phyloP scores from a whole-genome alignment of 1,140 invertebrate genomes.

The Dryas iulia region DNA sequence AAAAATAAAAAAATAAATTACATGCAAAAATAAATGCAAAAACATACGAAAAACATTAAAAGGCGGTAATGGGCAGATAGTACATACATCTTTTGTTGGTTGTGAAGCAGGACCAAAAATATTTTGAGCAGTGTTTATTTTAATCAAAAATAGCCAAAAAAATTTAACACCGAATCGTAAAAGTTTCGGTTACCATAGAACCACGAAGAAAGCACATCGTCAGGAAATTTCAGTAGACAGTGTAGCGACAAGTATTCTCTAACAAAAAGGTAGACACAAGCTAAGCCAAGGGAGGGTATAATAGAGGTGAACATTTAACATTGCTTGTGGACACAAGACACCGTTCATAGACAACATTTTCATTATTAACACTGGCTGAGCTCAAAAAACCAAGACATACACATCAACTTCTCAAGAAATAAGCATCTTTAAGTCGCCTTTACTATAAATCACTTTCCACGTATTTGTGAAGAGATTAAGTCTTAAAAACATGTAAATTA shows the following conservation, averaged over 20 bases:
- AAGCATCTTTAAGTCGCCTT: background rate
- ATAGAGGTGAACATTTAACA: constrained; percentile 39
- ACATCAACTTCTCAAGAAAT: too few relatives aligned
- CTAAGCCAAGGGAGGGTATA: constrained; percentile 53
- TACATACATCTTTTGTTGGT: constrained; percentile 37
- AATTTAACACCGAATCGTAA: constrained; percentile 25
- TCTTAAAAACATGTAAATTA: background rate
- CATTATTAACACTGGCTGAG: constrained; percentile 38
- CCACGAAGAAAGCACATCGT: constrained; percentile 53
- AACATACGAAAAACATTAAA: background rate
- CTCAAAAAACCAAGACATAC: constrained; percentile 57
- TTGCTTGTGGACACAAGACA: constrained; percentile 61
- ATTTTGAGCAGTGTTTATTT: constrained; percentile 25
- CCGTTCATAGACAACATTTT: constrained; percentile 49
- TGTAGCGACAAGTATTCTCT: constrained; percentile 23
- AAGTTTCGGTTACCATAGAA: constrained; percentile 31
- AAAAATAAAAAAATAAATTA: constrained; percentile 56
- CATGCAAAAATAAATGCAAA: constrained; percentile 45
- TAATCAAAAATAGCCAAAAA: constrained; percentile 30
- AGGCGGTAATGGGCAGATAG: constrained; percentile 27
- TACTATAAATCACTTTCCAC: background rate
- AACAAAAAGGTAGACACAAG: constrained; percentile 54
- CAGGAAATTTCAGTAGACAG: constrained; percentile 23
- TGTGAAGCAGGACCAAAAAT: constrained; percentile 27
- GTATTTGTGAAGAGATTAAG: background rate